Evolutionary conservation across 2,113 vertebrate genomes (phyloP), one percentile per base, ranked within the genome.

Genomic region (Pangasianodon hypophthalmus): DNA sequence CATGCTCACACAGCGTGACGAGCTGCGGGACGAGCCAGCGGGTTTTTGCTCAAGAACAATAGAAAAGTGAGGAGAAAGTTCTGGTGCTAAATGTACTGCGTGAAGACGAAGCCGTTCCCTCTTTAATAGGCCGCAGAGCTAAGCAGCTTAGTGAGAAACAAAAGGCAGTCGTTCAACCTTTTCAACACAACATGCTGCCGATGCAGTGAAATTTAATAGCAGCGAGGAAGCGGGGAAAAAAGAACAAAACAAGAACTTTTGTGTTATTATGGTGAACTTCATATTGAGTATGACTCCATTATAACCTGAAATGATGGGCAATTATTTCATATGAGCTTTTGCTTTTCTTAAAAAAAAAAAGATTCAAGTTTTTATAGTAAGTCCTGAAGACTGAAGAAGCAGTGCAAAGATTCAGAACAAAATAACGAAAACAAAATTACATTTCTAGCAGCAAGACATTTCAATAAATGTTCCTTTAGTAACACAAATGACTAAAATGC

Each of bases 71-170:
- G 60, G 71, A 80, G n/a, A 85, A 91, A 86, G 82, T 88, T 82
- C 71, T 60, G 18, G 58, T 64, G 82, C 60, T 60, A 82, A 90
- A 88, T 50, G 86, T 56, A 88, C 32, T 4, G 87, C 81, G 3
- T 10, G 56, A 80, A 71, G 24, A 89, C 32, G 86, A 90, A 60
- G 84, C 44, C 52, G n/a, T 71, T 44, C 58, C n/a, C 84, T 87
- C 79, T 90, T 90, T 90, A 91, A 86, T 91, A 79, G 88, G 86
- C 60, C 64, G 48, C 85, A 16, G n/a, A 41, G 73, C 60, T 90
- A 91, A 91, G 91, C 91, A 75, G 91, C 91, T 90, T 91, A 91
- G 52, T 9, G 16, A 46, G 71, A 90, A 90, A 91, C 88, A 91
- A 88, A 88, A 91, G 62, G 50, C 60, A 81, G 37, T 67, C 48